Percentiles rank a stretch among this genome's conserved stretches.
phyloP scores from a whole-genome alignment of 2,797 vertebrate species.

The Megalops cyprinoides region DNA sequence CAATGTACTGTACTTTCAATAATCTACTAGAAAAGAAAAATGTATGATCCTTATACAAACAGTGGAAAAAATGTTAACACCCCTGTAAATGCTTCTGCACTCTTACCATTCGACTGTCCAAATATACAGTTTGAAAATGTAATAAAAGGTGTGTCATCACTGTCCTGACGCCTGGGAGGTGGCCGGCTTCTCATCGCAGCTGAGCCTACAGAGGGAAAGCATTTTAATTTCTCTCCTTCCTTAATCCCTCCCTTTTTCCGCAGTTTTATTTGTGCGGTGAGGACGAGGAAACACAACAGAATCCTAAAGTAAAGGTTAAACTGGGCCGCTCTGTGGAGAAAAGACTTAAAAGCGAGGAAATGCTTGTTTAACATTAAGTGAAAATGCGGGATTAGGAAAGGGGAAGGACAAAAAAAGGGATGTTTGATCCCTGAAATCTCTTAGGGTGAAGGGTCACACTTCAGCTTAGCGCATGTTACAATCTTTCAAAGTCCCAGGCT shows the following conservation, averaged over 20 bases:
- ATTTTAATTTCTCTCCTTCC: conserved; percentile 65
- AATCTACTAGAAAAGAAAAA: background rate
- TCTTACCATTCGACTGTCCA: conserved; percentile 49
- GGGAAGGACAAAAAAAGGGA: conserved; percentile 80
- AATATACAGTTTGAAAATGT: conserved; percentile 66
- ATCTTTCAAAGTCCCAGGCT: background rate
- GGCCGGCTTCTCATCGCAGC: conserved; percentile 70
- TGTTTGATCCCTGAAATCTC: conserved; percentile 91
- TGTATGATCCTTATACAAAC: background rate
- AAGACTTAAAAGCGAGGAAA: conserved; percentile 82
- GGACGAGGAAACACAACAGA: conserved; percentile 57
- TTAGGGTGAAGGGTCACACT: conserved; percentile 87
- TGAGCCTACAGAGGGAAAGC: conserved; percentile 30
- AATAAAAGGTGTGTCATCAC: conserved; percentile 58
- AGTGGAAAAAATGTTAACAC: background rate
- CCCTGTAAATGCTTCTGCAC: background rate
- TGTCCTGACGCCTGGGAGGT: conserved; percentile 60
- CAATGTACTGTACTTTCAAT: background rate
- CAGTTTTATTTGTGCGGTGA: conserved; percentile 68
- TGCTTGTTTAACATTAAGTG: conserved; percentile 84
- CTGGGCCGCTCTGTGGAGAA: conserved; percentile 82
- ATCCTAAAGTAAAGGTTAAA: conserved; percentile 86
- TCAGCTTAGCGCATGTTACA: too few relatives aligned
- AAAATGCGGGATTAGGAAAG: conserved; percentile 86
- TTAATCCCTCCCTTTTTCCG: conserved; percentile 67